These are phyloP conservation scores for Perodicticus potto DNA, from an alignment of 2,797 vertebrate species.

Conservation along the genomic window DNA sequence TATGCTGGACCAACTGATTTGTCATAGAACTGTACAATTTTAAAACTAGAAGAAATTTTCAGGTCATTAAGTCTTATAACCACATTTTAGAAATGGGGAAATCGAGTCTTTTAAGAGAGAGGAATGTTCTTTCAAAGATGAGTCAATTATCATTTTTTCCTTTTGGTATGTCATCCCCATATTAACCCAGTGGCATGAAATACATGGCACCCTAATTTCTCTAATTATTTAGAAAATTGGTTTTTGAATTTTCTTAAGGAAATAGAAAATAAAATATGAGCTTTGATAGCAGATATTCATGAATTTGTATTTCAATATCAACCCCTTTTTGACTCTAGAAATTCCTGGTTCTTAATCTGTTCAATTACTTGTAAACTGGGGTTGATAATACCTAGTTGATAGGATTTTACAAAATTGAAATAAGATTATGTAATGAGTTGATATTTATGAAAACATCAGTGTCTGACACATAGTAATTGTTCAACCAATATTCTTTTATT, in stretches of 20 bases:
- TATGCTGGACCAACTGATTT: not conserved
- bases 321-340: not conserved
- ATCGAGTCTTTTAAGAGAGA: not conserved
- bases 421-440: not conserved
- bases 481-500: not conserved
- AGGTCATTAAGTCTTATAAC: not conserved
- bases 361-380: not conserved
- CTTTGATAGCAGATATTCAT: not conserved
- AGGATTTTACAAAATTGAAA: not conserved
- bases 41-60: not conserved
- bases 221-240: not conserved
- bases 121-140: not conserved
- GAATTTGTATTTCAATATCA: slow-evolving; percentile 24
- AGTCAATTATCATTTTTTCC: slow-evolving; percentile 20
- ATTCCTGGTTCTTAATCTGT: not conserved
- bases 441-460: not conserved
- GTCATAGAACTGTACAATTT: not conserved
- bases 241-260: not conserved
- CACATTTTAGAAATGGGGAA: not conserved
- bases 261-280: slow-evolving; percentile 45
- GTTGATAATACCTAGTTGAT: not conserved
- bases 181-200: not conserved
- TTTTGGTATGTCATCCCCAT: not conserved
- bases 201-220: not conserved
- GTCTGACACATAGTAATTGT: not conserved